Percentiles rank a stretch among this genome's conserved stretches.
phyloP scores from a whole-genome alignment of 2,797 vertebrate genomes.

The Rhabdomys pumilio region DNA sequence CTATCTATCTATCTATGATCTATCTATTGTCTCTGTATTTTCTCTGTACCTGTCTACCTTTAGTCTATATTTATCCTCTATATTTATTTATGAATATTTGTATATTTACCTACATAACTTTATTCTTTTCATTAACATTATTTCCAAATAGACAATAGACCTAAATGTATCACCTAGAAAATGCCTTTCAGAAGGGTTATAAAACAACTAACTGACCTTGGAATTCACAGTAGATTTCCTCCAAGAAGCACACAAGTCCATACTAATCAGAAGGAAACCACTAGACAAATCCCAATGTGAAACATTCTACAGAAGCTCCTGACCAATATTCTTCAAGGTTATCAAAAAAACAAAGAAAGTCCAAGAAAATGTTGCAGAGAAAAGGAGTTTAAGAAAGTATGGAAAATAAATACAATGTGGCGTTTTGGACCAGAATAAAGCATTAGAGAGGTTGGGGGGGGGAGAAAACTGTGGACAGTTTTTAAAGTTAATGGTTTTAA shows the following conservation, averaged over 20 bases:
- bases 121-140: neutral
- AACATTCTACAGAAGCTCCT: neutral
- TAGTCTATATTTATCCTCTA: neutral
- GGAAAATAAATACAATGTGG: neutral
- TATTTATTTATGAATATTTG: neutral
- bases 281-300: neutral
- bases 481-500: neutral
- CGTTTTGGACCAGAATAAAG: neutral
- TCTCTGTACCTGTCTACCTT: neutral
- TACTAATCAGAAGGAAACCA: neutral
- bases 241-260: neutral
- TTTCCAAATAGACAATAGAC: neutral
- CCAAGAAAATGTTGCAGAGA: neutral
- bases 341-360: slow-evolving; percentile 12
- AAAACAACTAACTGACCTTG: neutral
- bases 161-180: neutral
- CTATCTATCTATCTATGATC: neutral
- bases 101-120: neutral
- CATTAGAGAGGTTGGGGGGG: neutral
- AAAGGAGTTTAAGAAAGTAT: neutral
- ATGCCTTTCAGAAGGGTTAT: neutral
- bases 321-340: neutral
- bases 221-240: neutral
- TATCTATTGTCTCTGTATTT: neutral
- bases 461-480: neutral